Evolutionary conservation across 2,888 invertebrate species (phyloP).

Genomic region (Liodrosophila aerea): DNA sequence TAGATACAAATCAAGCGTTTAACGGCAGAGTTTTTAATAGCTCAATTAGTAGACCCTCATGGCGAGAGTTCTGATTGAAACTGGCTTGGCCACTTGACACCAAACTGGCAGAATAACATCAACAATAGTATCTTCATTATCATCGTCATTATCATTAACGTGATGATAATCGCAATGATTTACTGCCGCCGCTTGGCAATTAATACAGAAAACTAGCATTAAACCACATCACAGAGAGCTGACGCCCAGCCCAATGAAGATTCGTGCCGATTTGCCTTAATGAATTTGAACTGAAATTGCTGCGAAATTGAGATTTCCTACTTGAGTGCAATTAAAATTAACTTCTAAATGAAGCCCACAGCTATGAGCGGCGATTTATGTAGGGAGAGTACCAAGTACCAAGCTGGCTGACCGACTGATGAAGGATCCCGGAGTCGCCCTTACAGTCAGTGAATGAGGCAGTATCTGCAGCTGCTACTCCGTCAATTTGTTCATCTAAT

Average conservation of each 20-base stretch:
- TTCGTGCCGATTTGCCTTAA: slow-evolving; percentile 58
- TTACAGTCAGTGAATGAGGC: background rate
- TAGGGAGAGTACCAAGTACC: background rate
- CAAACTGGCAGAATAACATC: slow-evolving; percentile 14
- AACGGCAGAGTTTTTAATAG: background rate
- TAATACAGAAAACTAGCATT: slow-evolving; percentile 51
- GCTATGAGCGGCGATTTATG: slow-evolving; percentile 2
- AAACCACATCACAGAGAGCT: slow-evolving; percentile 48
- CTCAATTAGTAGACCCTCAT: slow-evolving; percentile 22
- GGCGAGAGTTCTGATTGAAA: slow-evolving; percentile 9
- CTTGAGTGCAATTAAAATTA: slow-evolving; percentile 74
- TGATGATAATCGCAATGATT: slow-evolving; percentile 17
- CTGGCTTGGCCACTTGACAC: slow-evolving; percentile 33
- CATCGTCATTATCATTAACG: background rate
- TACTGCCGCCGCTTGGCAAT: slow-evolving; percentile 37
- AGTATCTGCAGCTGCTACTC: slow-evolving; percentile 42
- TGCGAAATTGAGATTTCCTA: slow-evolving; percentile 75
- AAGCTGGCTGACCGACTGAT: slow-evolving; percentile 10
- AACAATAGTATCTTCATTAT: slow-evolving; percentile 3
- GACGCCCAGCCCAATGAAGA: slow-evolving; percentile 31
- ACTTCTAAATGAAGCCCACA: slow-evolving; percentile 51
- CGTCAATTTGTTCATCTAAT: slow-evolving; percentile 70
- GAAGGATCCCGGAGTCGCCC: slow-evolving; percentile 22
- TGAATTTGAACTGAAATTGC: slow-evolving; percentile 60
- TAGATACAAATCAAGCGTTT: too few relatives aligned